A percentile compares a stretch with the other conserved stretches of the same genome.
phyloP scores from a whole-genome alignment of 2,888 invertebrate genomes.

The Tubiluchus corallicola region DNA sequence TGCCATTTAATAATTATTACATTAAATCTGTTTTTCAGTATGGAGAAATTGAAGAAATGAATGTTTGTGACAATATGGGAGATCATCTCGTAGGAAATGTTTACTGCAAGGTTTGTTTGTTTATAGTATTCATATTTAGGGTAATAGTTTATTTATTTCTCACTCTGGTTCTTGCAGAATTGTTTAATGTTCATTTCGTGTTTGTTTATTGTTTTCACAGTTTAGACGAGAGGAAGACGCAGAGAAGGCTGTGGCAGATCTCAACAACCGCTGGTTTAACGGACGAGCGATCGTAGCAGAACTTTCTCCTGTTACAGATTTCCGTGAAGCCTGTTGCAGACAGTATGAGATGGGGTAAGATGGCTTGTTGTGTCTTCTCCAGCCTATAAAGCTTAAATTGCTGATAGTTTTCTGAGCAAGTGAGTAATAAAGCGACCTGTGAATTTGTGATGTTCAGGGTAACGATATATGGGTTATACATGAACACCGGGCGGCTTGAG shows the following conservation, averaged over 20 bases:
- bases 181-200: background rate
- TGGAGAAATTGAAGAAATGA: constrained; percentile 99
- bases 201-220: too few relatives aligned
- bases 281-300: constrained; percentile 95
- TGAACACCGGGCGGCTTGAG: too few relatives aligned
- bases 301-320: constrained; percentile 95
- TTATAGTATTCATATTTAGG: background rate
- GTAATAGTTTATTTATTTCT: constrained; percentile 7
- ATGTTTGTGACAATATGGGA: constrained; percentile 97
- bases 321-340: constrained; percentile 95
- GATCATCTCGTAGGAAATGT: constrained; percentile 98
- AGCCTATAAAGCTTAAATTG: too few relatives aligned
- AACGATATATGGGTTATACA: too few relatives aligned
- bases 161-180: background rate
- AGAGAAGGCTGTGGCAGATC: constrained; percentile 84
- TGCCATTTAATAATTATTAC: too few relatives aligned
- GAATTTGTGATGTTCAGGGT: too few relatives aligned
- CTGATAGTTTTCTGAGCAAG: too few relatives aligned
- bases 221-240: constrained; percentile 96
- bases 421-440: too few relatives aligned
- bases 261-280: constrained; percentile 98
- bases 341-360: constrained; percentile 91
- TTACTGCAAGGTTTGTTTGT: constrained; percentile 64
- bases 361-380: too few relatives aligned
- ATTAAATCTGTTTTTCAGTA: constrained; percentile 46